Evolutionary conservation across 2,113 vertebrate species (phyloP).

Genomic region (Anhinga rufa): DNA sequence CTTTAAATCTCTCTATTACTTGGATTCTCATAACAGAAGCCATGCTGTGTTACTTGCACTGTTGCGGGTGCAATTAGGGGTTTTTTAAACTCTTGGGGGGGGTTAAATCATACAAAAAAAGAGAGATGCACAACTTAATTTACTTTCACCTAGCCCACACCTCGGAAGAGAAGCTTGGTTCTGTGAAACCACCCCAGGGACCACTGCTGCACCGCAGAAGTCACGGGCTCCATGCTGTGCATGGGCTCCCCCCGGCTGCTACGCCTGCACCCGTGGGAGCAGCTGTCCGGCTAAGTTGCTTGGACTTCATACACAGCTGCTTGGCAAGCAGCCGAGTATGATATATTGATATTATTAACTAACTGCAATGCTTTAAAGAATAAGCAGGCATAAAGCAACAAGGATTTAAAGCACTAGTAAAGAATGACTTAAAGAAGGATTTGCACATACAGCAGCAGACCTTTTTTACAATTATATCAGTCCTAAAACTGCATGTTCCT

Average conservation of each 20-base stretch:
- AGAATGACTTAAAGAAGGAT: not conserved
- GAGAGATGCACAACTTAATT: not conserved
- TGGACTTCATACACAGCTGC: not conserved
- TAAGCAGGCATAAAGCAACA: not conserved
- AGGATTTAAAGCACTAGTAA: not conserved
- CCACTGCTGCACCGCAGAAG: not conserved
- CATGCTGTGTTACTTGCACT: not conserved
- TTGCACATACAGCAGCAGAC: not conserved
- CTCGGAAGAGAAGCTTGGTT: not conserved
- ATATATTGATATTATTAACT: not conserved
- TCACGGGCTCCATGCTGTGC: rapidly evolving
- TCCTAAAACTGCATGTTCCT: not conserved
- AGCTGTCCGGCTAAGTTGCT: not conserved
- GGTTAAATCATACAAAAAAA: not conserved
- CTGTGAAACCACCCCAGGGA: not conserved
- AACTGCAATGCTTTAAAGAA: not conserved
- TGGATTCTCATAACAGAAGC: not conserved
- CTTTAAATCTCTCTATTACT: not conserved
- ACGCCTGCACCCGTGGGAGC: rapidly evolving
- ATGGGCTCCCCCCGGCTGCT: not conserved
- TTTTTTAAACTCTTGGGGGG: too few species aligned
- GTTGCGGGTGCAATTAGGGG: rapidly evolving
- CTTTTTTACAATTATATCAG: not conserved
- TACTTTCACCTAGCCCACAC: not conserved
- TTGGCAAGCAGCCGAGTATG: not conserved